phyloP scores from a whole-genome alignment of 2,888 invertebrate species.

The Drosophila kanekoi region DNA sequence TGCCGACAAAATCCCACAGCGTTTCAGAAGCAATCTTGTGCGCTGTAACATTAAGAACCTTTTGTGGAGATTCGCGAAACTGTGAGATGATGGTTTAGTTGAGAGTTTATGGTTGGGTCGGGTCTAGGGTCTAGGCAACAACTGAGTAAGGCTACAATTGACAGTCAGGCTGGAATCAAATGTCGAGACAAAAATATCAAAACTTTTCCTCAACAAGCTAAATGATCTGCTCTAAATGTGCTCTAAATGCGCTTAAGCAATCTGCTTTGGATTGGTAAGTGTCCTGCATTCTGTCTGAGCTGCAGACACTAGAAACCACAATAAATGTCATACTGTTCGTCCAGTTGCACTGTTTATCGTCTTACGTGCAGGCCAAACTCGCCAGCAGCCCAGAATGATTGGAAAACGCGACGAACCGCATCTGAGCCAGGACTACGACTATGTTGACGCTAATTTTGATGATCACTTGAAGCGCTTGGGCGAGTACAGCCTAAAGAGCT shows the following conservation, averaged over 20 bases:
- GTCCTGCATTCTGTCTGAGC: neutral
- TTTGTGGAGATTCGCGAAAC: slow-evolving; percentile 1
- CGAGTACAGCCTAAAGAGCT: slow-evolving; percentile 8
- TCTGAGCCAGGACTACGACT: slow-evolving; percentile 5
- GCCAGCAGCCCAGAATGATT: slow-evolving; percentile 34
- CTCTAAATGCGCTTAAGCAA: slow-evolving; percentile 69
- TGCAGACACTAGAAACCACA: neutral
- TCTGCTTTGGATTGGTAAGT: slow-evolving; percentile 67
- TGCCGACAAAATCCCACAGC: slow-evolving; percentile 11
- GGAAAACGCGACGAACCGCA: slow-evolving; percentile 7
- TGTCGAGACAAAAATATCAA: slow-evolving; percentile 19
- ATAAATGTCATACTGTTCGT: neutral
- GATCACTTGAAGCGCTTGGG: slow-evolving; percentile 16
- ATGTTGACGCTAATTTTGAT: slow-evolving; percentile 4
- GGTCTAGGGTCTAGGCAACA: neutral
- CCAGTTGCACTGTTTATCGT: slow-evolving; percentile 47
- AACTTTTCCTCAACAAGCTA: slow-evolving; percentile 23
- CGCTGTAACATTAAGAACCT: slow-evolving; percentile 7
- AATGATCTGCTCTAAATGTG: slow-evolving; percentile 55
- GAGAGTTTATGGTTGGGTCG: neutral
- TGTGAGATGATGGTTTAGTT: slow-evolving; percentile 9
- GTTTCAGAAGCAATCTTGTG: slow-evolving; percentile 16
- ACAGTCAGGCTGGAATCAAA: slow-evolving; percentile 23
- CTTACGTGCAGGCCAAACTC: slow-evolving; percentile 22
- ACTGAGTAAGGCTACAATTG: slow-evolving; percentile 14